A percentile compares a stretch with the other conserved stretches of the same genome.
Conservation (phyloP, 1,140 invertebrate genomes). For the Theocolax elegans region DNA sequence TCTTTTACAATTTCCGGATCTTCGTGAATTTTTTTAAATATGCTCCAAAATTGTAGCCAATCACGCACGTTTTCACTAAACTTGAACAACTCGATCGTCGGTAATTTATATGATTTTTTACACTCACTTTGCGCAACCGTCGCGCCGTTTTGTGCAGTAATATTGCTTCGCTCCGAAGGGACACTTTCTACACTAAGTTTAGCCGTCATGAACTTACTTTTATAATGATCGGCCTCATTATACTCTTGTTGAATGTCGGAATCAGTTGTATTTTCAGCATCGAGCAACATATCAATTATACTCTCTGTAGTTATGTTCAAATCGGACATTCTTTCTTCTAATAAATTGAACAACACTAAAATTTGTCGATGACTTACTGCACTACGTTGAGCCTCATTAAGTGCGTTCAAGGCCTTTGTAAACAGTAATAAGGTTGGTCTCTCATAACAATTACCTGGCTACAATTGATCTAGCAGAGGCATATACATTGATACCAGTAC, state of each 20-base stretch:
- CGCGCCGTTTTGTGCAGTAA: not conserved
- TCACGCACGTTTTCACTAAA: not conserved
- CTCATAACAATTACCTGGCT: not conserved
- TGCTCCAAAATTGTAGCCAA: conserved; percentile 21
- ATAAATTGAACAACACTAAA: not conserved
- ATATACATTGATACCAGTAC: not conserved
- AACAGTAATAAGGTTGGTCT: too few relatives aligned
- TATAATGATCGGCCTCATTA: not conserved
- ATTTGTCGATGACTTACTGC: not conserved
- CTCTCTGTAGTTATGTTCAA: not conserved
- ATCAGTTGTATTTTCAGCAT: not conserved
- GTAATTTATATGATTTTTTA: not conserved
- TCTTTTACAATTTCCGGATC: conserved; percentile 29
- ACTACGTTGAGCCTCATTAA: not conserved
- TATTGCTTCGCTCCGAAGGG: not conserved
- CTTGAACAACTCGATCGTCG: not conserved
- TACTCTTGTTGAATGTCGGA: not conserved
- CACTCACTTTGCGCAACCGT: not conserved
- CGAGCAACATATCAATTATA: not conserved
- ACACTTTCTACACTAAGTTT: not conserved
- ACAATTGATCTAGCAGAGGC: not conserved
- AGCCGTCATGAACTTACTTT: not conserved
- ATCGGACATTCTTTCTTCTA: not conserved
- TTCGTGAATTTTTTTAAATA: conserved; percentile 48
- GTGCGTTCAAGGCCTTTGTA: not conserved